Evolutionary conservation across 2,888 invertebrate genomes (phyloP), one percentile per base, ranked within the genome.

Genomic region (Timandra comae): DNA sequence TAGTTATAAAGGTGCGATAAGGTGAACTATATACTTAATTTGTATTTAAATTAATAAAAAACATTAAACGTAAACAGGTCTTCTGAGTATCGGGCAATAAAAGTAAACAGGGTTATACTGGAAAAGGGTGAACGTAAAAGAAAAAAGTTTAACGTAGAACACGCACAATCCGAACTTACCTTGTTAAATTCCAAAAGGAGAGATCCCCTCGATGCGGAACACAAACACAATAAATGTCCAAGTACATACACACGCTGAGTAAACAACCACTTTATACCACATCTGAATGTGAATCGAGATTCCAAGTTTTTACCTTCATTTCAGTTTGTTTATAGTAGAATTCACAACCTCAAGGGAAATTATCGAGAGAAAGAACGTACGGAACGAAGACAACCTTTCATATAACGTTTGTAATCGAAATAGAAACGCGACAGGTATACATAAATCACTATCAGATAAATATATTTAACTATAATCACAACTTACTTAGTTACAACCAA

Each of bases 271-370:
- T 46, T 56, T 63, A 61, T 65, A 63, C 58, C 61, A 62, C 71
- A 71, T 66, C 57, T 59, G 55, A 70, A 68, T 63, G 56, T 63
- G 58, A 70, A 68, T 53, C 41, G 48, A 58, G 56, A 51, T 58
- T 52, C 53, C 59, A 65, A 76, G 71, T 74, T 71, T 66, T 64
- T 63, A 47, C 55, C 52, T 59, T 53, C 24, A 24, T 35, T 35
- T 28, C 62, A 67, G 67, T 73, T 62, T 62, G 57, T 68, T 70
- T 76, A 75, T 70, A 63, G 63, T 69, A 67, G 57, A 63, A 72
- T 66, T 79, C 81, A 81, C 82, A 81, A 84, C 80, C 84, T 70
- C 78, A 41, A 53, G 73, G 73, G 74, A 79, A 79, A 78, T 76
- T 68, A 73, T 55, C 60, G 58, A 59, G 58, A 47, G 54, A 59